Percentiles rank a stretch among this genome's conserved stretches.
Evolutionary conservation across 2,113 vertebrate species (phyloP).

Genomic region (Brachyistius frenatus): DNA sequence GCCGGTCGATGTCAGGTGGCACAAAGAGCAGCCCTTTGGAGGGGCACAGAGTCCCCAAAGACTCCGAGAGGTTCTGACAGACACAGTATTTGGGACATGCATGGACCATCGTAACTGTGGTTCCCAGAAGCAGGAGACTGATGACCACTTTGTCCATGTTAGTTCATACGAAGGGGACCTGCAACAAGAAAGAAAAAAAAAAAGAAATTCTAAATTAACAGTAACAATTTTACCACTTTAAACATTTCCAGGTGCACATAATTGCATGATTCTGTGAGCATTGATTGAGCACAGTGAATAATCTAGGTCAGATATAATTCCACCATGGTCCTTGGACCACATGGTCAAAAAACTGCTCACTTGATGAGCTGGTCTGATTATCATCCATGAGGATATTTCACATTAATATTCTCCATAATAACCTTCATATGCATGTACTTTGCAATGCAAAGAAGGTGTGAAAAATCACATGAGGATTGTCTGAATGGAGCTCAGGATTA

Average conservation of each 20-base stretch:
- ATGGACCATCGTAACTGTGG: constrained; percentile 87
- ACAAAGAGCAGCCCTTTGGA: constrained; percentile 98
- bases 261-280: background rate
- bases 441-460: constrained; percentile 54
- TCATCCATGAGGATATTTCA: constrained; percentile 27
- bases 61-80: constrained; percentile 98
- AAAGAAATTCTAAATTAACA: constrained; percentile 19
- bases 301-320: constrained; percentile 3
- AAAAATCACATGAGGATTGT: constrained; percentile 49
- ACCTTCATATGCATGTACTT: constrained; percentile 40
- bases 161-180: constrained; percentile 88
- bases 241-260: background rate
- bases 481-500: constrained; percentile 48
- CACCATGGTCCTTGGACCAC: background rate
- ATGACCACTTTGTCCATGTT: constrained; percentile 98
- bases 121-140: constrained; percentile 95
- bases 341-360: background rate
- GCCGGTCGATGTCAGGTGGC: constrained; percentile 92
- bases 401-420: constrained; percentile 41
- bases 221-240: background rate
- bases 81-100: constrained; percentile 99
- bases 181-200: constrained; percentile 56
- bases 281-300: background rate
- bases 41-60: constrained; percentile 96
- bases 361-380: constrained; percentile 50